Evolutionary conservation across 1,140 invertebrate species (phyloP).

Genomic region (Callitettix versicolor): DNA sequence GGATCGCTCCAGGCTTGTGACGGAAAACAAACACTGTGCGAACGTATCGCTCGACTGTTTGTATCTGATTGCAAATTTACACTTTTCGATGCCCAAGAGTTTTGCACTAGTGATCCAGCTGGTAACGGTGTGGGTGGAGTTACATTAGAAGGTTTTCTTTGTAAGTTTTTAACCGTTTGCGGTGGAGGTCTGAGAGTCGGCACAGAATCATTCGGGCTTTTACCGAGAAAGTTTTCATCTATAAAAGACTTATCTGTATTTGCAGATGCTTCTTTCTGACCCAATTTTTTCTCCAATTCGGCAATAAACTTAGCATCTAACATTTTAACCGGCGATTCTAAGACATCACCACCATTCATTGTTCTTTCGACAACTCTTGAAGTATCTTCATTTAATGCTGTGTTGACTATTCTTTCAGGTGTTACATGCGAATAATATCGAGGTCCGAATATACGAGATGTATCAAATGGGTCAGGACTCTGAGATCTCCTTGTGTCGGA

Average conservation of each 20-base stretch:
- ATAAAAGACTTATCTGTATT: constrained; percentile 33
- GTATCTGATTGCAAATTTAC: constrained; percentile 3
- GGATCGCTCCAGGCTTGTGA: background rate
- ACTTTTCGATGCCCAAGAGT: constrained; percentile 24
- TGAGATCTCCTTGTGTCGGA: background rate
- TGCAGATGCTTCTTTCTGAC: constrained; percentile 38
- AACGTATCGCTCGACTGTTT: background rate
- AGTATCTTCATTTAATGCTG: background rate
- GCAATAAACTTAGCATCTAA: constrained; percentile 46
- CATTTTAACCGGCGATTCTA: constrained; percentile 25
- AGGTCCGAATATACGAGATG: constrained; percentile 36
- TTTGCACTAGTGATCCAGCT: constrained; percentile 30
- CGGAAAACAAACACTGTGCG: constrained; percentile 7
- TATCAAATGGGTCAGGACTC: constrained; percentile 48
- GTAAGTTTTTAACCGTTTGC: constrained; percentile 30
- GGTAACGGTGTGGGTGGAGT: constrained; percentile 2
- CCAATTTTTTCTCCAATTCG: constrained; percentile 49
- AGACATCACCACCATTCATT: background rate
- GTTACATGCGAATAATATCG: constrained; percentile 38
- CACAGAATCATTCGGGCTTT: constrained; percentile 30
- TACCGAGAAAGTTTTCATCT: constrained; percentile 23
- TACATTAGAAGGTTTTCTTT: constrained; percentile 25
- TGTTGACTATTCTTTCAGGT: constrained; percentile 23
- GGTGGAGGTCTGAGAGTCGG: constrained; percentile 38
- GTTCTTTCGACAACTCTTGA: background rate